Conservation (phyloP, 1,140 invertebrate species). For the Habropoda laboriosa region DNA sequence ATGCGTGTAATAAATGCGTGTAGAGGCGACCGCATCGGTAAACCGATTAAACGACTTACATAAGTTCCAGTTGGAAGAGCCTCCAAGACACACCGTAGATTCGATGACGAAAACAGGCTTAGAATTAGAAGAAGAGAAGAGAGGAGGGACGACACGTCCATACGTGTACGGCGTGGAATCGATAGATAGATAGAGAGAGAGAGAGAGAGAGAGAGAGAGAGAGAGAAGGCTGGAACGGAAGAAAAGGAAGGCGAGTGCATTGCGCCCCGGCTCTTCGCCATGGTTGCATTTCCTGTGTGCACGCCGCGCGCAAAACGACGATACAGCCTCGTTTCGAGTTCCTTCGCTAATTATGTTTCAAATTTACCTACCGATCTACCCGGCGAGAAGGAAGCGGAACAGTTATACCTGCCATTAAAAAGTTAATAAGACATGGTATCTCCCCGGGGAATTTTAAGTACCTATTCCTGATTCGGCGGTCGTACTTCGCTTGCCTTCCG, state of each 20-base stretch:
- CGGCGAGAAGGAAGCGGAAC: slow-evolving; percentile 39
- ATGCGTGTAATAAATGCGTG: slow-evolving; percentile 20
- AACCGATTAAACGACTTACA: slow-evolving; percentile 58
- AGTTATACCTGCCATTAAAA: slow-evolving; percentile 49
- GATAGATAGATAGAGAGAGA: background rate
- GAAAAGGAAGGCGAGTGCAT: slow-evolving; percentile 29
- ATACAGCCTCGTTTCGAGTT: slow-evolving; percentile 35
- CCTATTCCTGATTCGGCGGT: slow-evolving; percentile 39
- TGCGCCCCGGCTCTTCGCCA: slow-evolving; percentile 12
- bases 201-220: too few relatives aligned
- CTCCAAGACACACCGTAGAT: slow-evolving; percentile 31
- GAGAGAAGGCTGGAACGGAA: slow-evolving; percentile 10
- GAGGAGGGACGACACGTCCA: background rate
- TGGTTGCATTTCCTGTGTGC: slow-evolving; percentile 27
- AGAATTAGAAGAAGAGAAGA: background rate
- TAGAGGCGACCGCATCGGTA: slow-evolving; percentile 28
- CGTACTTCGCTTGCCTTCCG: slow-evolving; percentile 41
- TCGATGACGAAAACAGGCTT: slow-evolving; percentile 1
- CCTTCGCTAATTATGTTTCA: slow-evolving; percentile 46
- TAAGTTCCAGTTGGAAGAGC: slow-evolving; percentile 43
- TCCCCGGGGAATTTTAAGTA: slow-evolving; percentile 34
- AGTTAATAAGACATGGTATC: slow-evolving; percentile 43
- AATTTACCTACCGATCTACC: slow-evolving; percentile 42
- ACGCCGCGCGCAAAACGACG: background rate
- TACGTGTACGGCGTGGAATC: too few relatives aligned